A percentile compares a stretch with the other conserved stretches of the same genome.
These are phyloP conservation scores for Phylloscopus whistleri DNA, from an alignment of 2,113 vertebrate genomes.

Conservation along the genomic window DNA sequence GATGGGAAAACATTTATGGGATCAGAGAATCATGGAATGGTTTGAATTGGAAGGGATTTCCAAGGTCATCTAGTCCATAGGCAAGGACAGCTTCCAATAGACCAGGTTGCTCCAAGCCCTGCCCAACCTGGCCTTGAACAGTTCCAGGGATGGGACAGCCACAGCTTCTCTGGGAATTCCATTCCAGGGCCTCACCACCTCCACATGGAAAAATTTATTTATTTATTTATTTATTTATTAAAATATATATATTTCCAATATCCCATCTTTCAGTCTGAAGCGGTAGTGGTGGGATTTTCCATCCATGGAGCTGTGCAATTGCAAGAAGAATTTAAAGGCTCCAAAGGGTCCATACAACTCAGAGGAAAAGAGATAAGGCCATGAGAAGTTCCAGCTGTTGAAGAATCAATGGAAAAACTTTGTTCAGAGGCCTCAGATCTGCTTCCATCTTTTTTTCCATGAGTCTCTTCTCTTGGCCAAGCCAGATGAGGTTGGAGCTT, in stretches of 20 bases:
- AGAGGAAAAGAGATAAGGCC: neutral
- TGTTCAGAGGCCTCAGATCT: neutral
- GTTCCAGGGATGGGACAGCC: neutral
- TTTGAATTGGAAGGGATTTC: neutral
- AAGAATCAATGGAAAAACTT: neutral
- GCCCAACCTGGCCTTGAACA: fast-evolving
- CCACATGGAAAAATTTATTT: neutral
- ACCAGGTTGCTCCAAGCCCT: neutral
- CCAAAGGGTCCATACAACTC: neutral
- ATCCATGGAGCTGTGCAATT: neutral
- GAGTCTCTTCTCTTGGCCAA: neutral
- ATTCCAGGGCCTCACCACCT: neutral
- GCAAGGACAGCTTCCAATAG: neutral
- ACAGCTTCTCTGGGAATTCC: neutral
- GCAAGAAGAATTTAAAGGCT: neutral
- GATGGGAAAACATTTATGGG: neutral
- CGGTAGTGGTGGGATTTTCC: neutral
- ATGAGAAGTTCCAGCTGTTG: neutral
- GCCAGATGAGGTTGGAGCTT: neutral
- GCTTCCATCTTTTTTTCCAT: neutral
- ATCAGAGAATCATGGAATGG: neutral
- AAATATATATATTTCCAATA: too few relatives aligned
- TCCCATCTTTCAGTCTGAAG: neutral
- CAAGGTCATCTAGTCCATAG: neutral
- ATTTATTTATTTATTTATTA: too few relatives aligned